Conservation (phyloP, 2,797 vertebrate species). For the Botia almorhae region DNA sequence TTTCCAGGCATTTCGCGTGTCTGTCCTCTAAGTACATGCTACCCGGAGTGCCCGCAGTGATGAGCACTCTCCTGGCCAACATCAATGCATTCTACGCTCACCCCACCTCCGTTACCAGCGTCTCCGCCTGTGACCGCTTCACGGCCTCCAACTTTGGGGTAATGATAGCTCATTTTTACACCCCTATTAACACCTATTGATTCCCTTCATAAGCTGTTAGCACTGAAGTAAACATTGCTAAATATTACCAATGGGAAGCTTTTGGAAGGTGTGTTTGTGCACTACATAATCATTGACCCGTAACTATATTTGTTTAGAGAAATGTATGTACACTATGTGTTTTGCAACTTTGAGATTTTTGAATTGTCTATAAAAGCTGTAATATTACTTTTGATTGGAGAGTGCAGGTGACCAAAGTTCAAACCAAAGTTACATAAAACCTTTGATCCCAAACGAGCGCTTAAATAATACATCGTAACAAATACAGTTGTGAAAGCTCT, state of each 20-base stretch:
- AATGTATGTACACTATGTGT: too few relatives aligned
- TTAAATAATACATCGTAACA: background rate
- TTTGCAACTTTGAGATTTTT: too few relatives aligned
- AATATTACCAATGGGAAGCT: background rate
- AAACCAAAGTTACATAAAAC: constrained; percentile 6
- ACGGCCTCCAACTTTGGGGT: constrained; percentile 98
- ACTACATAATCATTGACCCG: too few relatives aligned
- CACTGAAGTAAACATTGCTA: background rate
- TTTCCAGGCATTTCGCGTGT: constrained; percentile 92
- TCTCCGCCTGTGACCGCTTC: constrained; percentile 92
- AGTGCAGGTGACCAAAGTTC: background rate
- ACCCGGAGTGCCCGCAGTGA: constrained; percentile 90
- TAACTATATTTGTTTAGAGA: too few relatives aligned
- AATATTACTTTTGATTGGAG: background rate
- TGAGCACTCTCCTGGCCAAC: constrained; percentile 97
- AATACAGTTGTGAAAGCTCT: background rate
- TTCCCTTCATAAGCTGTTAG: too few relatives aligned
- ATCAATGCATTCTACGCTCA: constrained; percentile 98
- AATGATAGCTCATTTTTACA: constrained; percentile 45
- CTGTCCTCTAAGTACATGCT: constrained; percentile 98
- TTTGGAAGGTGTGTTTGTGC: too few relatives aligned
- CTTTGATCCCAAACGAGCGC: background rate
- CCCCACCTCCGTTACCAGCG: constrained; percentile 91
- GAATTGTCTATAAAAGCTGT: background rate
- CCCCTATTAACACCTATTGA: background rate